Percentiles rank a stretch among this genome's conserved stretches.
Conservation (phyloP, 2,888 invertebrate genomes). For the Dryadula phaetusa region DNA sequence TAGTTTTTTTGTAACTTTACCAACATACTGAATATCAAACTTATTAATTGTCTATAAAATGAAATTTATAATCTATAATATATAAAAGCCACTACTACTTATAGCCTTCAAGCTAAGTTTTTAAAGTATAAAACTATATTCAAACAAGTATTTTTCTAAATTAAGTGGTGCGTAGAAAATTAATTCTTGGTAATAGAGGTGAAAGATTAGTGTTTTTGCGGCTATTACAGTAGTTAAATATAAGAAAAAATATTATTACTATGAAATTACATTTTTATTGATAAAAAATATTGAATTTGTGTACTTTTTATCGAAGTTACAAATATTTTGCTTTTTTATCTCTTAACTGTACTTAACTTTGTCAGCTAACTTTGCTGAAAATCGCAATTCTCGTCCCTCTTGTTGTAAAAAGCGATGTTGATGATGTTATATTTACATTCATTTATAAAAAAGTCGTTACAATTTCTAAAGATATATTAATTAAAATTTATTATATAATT, state of each 20-base stretch:
- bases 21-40: background rate
- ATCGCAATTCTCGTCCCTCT: no score
- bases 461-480: background rate
- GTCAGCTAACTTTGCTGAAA: conserved; percentile 1
- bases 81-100: background rate
- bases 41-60: background rate
- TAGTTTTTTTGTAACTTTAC: background rate
- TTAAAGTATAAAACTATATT: background rate
- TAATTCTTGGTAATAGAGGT: background rate
- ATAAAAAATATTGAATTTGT: conserved; percentile 2
- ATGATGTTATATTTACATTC: no score
- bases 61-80: background rate
- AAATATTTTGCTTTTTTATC: no score
- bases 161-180: conserved; percentile 11
- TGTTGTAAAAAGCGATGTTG: no score
- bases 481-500: background rate
- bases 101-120: background rate
- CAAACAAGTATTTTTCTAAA: background rate
- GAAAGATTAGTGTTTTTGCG: conserved; percentile 12
- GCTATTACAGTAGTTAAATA: conserved; percentile 12
- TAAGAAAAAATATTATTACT: background rate
- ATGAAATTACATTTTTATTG: background rate
- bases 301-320: no score
- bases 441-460: background rate
- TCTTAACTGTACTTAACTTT: conserved; percentile 3